Evolutionary conservation across 2,113 vertebrate species (phyloP).

Genomic region (Heterochromis multidens): DNA sequence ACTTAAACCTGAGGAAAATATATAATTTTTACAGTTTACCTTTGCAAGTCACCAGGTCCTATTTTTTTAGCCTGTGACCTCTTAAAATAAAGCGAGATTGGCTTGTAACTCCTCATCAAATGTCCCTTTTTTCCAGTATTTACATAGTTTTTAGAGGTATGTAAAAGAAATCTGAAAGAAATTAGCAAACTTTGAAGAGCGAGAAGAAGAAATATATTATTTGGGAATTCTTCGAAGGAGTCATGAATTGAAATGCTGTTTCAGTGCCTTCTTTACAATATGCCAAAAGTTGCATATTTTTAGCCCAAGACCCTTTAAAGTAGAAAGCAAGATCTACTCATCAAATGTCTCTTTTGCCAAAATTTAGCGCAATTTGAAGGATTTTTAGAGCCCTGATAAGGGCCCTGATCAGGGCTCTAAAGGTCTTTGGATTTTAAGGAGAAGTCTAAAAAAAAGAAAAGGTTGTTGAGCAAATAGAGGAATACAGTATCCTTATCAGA

Average conservation of each 20-base stretch:
- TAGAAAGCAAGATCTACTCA: neutral
- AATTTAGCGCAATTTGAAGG: neutral
- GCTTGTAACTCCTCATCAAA: neutral
- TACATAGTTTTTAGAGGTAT: neutral
- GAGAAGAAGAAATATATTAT: neutral
- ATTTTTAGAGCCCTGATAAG: neutral
- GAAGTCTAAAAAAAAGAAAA: neutral
- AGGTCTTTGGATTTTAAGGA: neutral
- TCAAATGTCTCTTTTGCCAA: neutral
- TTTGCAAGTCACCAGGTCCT: neutral
- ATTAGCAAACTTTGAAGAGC: neutral
- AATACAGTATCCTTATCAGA: neutral
- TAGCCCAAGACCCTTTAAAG: neutral
- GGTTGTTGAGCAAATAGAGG: neutral
- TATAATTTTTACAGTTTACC: neutral
- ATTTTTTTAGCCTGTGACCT: neutral
- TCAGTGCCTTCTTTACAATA: neutral
- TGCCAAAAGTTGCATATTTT: neutral
- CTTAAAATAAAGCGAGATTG: neutral
- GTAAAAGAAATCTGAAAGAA: neutral
- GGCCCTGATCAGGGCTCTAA: too few relatives aligned
- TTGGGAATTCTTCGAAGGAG: neutral
- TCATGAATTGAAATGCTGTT: neutral
- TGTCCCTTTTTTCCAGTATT: too few relatives aligned
- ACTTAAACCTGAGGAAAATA: neutral